Evolutionary conservation across 1,140 invertebrate genomes (phyloP), one percentile per base, ranked within the genome.

Genomic region (Euura lappo): DNA sequence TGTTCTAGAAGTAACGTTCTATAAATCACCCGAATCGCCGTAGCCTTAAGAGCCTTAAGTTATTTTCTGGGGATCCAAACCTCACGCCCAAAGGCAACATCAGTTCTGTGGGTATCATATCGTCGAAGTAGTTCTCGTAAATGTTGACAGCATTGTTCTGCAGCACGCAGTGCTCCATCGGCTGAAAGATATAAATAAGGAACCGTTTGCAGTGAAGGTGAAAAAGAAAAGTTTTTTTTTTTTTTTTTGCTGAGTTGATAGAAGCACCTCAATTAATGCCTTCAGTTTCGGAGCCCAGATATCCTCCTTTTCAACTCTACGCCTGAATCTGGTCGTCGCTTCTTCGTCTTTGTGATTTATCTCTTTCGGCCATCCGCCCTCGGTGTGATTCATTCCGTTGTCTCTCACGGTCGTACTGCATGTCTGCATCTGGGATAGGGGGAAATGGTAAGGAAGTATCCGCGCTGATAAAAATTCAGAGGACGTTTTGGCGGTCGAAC

Each of bases 331-430:
- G 2, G 93, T 87, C 2, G 92, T 94, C 78, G 96, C 93, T 86
- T 99, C 97, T 6, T 94, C 92, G 83, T 99, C 97, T 60, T 91
- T 89, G 75, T 92, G 91, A 84, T 98, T 97, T 66, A 99, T 91
- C 81, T 98, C 97, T 88, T 96, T 97, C 0, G 97, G 96, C 97
- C 97, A 99, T 4, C 97, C 97, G 45, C 97, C 97, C 88, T 99
- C 97, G n/a, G 92, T 91, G 81, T 99, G 97, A 80, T 93, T 94
- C 79, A 98, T 93, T 2, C 95, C 94, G 6, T 90, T 89, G 78
- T 89, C 91, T 70, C 93, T 93, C 81, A 92, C 94, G 78, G 94
- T 91, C 68, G 92, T 93, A 78, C 93, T 85, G 70, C 89, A 89
- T 44, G 93, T 94, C 83, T 94, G 94, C 7, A 90, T 84, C 82